These are phyloP conservation scores for roundworm (Caenorhabditis elegans) DNA, from an alignment of 1,140 invertebrate genomes.

Conservation along the genomic window WBcel235 BX284606.5:16653501-16654000, in stretches of 20 bases:
- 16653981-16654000: not conserved
- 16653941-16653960: not conserved
- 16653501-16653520: conserved; percentile 14
- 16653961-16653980: not conserved
- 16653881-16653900: not conserved
- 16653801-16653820: conserved; percentile 8
- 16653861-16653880: not conserved
- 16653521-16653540: conserved; percentile 15
- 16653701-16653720: conserved; percentile 21
- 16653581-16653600: conserved; percentile 5
- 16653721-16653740: not conserved
- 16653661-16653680: conserved; percentile 30
- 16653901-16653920: not conserved
- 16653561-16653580: conserved; percentile 18
- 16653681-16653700: conserved; percentile 22
- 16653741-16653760: not conserved
- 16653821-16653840: not conserved
- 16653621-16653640: not conserved
- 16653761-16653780: not conserved
- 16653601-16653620: not conserved
- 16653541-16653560: conserved; percentile 7
- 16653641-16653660: conserved; percentile 29
- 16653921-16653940: not conserved
- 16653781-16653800: conserved; percentile 5
- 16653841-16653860: not conserved